A percentile compares a stretch with the other conserved stretches of the same genome.
These are phyloP conservation scores for Eulithis testata DNA, from an alignment of 2,888 invertebrate genomes.

Conservation along the genomic window DNA sequence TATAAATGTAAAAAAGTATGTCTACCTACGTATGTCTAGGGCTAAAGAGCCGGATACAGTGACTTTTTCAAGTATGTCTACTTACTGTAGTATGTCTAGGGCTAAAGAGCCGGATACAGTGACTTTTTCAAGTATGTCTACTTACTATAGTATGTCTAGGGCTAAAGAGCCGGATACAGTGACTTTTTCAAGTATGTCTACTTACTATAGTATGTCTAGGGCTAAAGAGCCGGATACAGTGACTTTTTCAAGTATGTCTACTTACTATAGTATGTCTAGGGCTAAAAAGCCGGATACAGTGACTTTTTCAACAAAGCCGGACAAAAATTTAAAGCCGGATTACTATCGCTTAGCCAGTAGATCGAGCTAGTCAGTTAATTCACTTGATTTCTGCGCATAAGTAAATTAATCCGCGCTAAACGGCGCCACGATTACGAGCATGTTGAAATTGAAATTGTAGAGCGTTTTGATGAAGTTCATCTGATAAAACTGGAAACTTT, in stretches of 20 bases:
- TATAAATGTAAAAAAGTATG: too few species aligned
- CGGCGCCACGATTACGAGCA: slow-evolving; percentile 22
- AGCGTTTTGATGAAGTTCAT: slow-evolving; percentile 12
- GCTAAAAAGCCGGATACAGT: background rate
- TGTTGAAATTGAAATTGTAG: slow-evolving; percentile 30
- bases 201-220: too few species aligned
- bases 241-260: background rate
- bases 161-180: background rate
- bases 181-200: background rate
- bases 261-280: too few species aligned
- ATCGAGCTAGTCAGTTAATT: slow-evolving; percentile 20
- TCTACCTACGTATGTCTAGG: too few species aligned
- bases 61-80: background rate
- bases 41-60: background rate
- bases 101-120: background rate
- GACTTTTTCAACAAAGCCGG: background rate
- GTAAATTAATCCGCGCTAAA: slow-evolving; percentile 30
- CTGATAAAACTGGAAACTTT: slow-evolving; percentile 2
- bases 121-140: background rate
- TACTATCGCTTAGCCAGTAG: background rate
- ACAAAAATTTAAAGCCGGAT: background rate
- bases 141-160: too few species aligned
- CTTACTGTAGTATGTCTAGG: too few species aligned
- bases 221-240: background rate
- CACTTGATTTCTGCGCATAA: slow-evolving; percentile 18